These are phyloP conservation scores for Ecliptopera silaceata DNA, from an alignment of 2,888 invertebrate species.

Conservation along the genomic window DNA sequence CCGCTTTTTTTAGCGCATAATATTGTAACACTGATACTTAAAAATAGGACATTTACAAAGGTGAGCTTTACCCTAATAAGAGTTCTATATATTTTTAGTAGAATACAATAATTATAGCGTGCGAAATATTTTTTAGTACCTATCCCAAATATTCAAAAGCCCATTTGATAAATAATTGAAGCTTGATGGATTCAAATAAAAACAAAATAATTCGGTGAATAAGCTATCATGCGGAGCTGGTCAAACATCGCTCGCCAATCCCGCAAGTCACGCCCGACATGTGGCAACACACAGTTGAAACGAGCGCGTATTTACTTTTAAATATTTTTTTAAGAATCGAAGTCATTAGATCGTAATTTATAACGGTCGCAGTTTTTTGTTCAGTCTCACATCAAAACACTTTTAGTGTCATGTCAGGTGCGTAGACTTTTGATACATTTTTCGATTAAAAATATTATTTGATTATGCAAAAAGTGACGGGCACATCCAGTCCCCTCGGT, in stretches of 20 bases:
- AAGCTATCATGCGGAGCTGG: slow-evolving; percentile 34
- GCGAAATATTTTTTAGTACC: no score
- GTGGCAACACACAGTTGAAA: slow-evolving; percentile 72
- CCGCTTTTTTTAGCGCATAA: no score
- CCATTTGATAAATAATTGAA: slow-evolving; percentile 19
- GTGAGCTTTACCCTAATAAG: no score
- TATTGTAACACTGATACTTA: no score
- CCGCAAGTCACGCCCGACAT: slow-evolving; percentile 77
- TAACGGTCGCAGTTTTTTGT: slow-evolving; percentile 73
- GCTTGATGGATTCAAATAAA: slow-evolving; percentile 23
- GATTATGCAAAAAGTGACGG: slow-evolving; percentile 50
- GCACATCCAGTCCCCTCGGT: slow-evolving; percentile 45
- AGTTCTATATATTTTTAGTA: no score
- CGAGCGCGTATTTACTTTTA: slow-evolving; percentile 65
- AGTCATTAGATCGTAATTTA: slow-evolving; percentile 76
- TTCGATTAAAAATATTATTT: slow-evolving; percentile 53
- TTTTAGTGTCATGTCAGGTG: slow-evolving; percentile 67
- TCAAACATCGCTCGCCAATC: slow-evolving; percentile 32
- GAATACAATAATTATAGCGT: not conserved
- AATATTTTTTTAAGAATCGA: slow-evolving; percentile 63
- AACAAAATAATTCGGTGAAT: slow-evolving; percentile 35
- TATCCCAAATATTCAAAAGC: not conserved
- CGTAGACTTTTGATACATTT: slow-evolving; percentile 45
- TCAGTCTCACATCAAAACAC: slow-evolving; percentile 43
- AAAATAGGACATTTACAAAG: no score